Base-by-base conservation (phyloP, 2,113 vertebrate genomes). In the Benitochromis conjunctus region DNA sequence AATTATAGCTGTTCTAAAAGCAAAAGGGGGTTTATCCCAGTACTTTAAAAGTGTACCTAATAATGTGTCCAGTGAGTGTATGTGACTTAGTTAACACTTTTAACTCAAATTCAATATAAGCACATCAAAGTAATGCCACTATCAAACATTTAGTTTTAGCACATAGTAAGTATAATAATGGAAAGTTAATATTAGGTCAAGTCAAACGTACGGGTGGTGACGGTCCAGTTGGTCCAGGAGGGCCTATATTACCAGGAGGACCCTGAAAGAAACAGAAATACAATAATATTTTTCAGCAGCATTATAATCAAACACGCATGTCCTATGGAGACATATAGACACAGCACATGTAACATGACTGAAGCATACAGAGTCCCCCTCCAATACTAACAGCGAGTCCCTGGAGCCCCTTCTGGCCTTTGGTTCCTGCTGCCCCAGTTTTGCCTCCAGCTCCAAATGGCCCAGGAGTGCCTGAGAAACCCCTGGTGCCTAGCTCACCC, bases 401-500 rank as follows among this genome's bases (percentile, higher is more conserved):
- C 2, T 0, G 81, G 29, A 83, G 60, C 5, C 96, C 96, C 48
- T 84, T 95, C 19, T 91, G 89, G 43, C 96, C 96, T 78, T 94
- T 95, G 26, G 43, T 53, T 41, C 94, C 95, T 24, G 80, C 24
- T 55, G 83, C 5, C 38, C 96, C 96, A 1, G 93, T 94, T 34
- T 88, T 57, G 4, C 96, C 96, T 7, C 92, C 95, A 9, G 84
- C 85, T 69, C 96, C 96, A 1, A 96, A 96, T 1, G 16, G 89
- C 34, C 96, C 96, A 21, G 48, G 54, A 3, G n/a, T 51, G 3
- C 96, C 96, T 6, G 91, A 81, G 5, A 41, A 51, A 74, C 88
- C 96, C 62, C 90, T 92, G 57, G 55, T 10, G 46, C 96, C 96
- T 12, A 60, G 7, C 4, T 90, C 81, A 57, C 96, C 96, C 96